These are phyloP conservation scores for Dendropsophus ebraccatus DNA, from an alignment of 2,113 vertebrate genomes.

Conservation along the genomic window DNA sequence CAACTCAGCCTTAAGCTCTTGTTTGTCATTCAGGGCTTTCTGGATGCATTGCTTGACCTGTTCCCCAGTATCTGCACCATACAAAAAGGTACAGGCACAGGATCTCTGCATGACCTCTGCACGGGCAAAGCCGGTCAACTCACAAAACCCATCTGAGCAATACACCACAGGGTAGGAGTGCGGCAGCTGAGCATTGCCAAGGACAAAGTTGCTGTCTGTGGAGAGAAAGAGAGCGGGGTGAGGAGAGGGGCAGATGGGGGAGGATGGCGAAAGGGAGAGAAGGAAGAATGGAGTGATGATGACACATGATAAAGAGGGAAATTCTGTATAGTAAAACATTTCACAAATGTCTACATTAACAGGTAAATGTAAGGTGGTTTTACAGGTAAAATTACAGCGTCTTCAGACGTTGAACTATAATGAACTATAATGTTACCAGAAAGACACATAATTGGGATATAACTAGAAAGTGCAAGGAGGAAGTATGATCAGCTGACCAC, in stretches of 20 bases:
- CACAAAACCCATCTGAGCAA: constrained; percentile 78
- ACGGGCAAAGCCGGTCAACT: constrained; percentile 75
- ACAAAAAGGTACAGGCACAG: constrained; percentile 75
- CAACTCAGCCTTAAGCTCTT: constrained; percentile 73
- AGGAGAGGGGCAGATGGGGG: neutral
- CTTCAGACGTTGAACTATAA: too few species aligned
- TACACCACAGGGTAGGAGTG: constrained; percentile 74
- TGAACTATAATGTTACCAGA: too few species aligned
- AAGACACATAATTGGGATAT: too few species aligned
- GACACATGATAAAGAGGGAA: neutral
- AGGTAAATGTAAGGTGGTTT: too few species aligned
- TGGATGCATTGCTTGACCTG: constrained; percentile 71
- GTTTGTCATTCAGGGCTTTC: constrained; percentile 71
- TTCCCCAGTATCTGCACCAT: constrained; percentile 73
- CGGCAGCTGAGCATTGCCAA: constrained; percentile 75
- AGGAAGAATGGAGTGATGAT: too few species aligned
- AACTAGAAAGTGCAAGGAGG: too few species aligned
- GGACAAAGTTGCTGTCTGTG: constrained; percentile 75
- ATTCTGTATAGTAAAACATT: too few species aligned
- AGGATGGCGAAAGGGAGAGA: neutral
- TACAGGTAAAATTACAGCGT: too few species aligned
- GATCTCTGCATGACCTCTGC: constrained; percentile 76
- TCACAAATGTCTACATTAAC: too few species aligned
- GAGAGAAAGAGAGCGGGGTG: neutral
- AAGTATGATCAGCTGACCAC: too few species aligned